These are phyloP conservation scores for Rattus norvegicus DNA, from an alignment of 2,113 vertebrate genomes.

Conservation along the genomic window DNA sequence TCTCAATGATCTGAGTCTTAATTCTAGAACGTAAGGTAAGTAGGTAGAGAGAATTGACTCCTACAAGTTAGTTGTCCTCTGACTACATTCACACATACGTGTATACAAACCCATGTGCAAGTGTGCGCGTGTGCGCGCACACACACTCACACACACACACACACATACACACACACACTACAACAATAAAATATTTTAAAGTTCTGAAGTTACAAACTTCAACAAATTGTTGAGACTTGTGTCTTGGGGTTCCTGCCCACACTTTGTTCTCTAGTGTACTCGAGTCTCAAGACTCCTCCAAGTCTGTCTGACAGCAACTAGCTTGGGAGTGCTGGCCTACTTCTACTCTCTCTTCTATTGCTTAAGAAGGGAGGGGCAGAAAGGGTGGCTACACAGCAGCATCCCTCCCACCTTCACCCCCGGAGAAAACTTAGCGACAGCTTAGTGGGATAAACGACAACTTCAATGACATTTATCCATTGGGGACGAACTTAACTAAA, in stretches of 20 bases:
- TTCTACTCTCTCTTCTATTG: not conserved
- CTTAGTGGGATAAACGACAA: conserved; percentile 50
- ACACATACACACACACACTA: not conserved
- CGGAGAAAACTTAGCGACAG: not conserved
- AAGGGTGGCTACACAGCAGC: not conserved
- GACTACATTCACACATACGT: not conserved
- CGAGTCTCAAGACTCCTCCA: not conserved
- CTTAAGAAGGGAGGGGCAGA: not conserved
- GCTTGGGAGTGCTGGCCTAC: not conserved
- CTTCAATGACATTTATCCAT: conserved; percentile 25
- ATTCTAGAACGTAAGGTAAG: not conserved
- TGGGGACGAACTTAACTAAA: conserved; percentile 30
- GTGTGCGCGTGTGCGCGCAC: not conserved
- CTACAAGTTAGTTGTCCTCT: not conserved
- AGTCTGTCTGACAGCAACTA: not conserved
- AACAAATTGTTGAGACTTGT: not conserved
- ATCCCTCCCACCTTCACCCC: not conserved
- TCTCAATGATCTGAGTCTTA: too few relatives aligned
- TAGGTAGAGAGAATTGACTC: not conserved
- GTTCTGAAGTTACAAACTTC: not conserved
- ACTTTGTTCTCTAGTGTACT: not conserved
- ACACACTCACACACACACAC: not conserved
- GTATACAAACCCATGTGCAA: too few relatives aligned
- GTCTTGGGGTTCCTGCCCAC: not conserved
- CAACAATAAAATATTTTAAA: not conserved